Evolutionary conservation across 2,797 vertebrate genomes (phyloP).

Genomic region (Phataginus tetradactyla): DNA sequence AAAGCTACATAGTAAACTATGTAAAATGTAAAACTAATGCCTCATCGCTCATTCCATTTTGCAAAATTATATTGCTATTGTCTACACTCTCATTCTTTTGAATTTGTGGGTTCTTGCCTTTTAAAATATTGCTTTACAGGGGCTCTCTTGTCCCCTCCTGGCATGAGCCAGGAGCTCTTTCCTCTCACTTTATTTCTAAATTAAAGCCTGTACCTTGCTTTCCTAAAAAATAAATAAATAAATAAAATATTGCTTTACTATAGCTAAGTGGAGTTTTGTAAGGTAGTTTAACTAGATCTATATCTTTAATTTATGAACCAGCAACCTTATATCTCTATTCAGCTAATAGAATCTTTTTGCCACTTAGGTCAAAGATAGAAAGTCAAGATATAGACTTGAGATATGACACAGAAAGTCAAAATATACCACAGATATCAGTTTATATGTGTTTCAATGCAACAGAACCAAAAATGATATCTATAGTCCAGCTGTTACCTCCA

Average conservation of each 20-base stretch:
- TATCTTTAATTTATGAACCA: conserved; percentile 7
- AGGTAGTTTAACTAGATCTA: not conserved
- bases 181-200: too few relatives aligned
- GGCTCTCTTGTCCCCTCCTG: too few relatives aligned
- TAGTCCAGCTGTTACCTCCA: not conserved
- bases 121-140: not conserved
- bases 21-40: too few relatives aligned
- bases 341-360: not conserved
- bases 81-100: not conserved
- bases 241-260: not conserved
- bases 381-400: too few relatives aligned
- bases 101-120: not conserved
- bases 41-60: not conserved
- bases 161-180: too few relatives aligned
- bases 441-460: not conserved
- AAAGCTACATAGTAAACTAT: not conserved
- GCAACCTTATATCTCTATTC: not conserved
- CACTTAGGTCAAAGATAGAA: not conserved
- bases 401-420: not conserved
- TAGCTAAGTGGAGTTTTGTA: not conserved
- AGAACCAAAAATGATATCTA: not conserved
- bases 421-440: not conserved
- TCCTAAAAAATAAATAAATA: too few relatives aligned
- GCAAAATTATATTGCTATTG: not conserved
- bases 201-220: too few relatives aligned